Base-by-base conservation (phyloP, 2,797 vertebrate genomes). In the Antennarius maculatus region DNA sequence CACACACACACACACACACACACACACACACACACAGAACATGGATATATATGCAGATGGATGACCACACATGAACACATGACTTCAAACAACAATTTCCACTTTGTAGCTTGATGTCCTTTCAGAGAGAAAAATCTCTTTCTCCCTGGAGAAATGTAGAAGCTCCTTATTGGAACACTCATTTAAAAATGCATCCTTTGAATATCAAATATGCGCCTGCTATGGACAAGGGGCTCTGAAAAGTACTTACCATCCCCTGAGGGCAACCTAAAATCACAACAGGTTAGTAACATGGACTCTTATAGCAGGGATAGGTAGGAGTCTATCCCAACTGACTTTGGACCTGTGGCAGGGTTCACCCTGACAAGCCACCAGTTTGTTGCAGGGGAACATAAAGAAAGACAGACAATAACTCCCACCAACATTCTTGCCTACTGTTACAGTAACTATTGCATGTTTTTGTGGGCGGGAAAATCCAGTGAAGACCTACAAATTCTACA, bases 31-130 rank as follows among this genome's bases (percentile, higher is more conserved):
- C 2, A 42, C 34, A 42, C 37, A 27, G 8, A 55, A 42, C 13
- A 31, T 50, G 48, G 48, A 50, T 50, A 11, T 11, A 51, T 14
- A 51, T 27, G 11, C 49, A 51, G 10, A 51, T 28, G 43, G 14
- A 6, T 45, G 43, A 45, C 13, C 42, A 45, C 15, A 16, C 42
- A 17, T 17, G 7, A 12, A 43, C 13, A 43, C 12, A 12, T 14
- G 42, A 58, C 42, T 41, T 50, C 12, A 66, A 46, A n/a, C 48
- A 51, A 34, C 50, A 50, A 17, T 28, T 52, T 43, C 27, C 47
- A 16, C 28, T 62, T 28, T 23, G 17, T 27, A 10, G 27, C 27
- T 34, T 61, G 28, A 27, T 43, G 46, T 9, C 9, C 45, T 56
- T 45, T 45, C 46, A 46, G 37, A 56, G 4, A 7, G 37, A 28